These are phyloP conservation scores for Muscina levida DNA, from an alignment of 2,888 invertebrate species.

Conservation along the genomic window DNA sequence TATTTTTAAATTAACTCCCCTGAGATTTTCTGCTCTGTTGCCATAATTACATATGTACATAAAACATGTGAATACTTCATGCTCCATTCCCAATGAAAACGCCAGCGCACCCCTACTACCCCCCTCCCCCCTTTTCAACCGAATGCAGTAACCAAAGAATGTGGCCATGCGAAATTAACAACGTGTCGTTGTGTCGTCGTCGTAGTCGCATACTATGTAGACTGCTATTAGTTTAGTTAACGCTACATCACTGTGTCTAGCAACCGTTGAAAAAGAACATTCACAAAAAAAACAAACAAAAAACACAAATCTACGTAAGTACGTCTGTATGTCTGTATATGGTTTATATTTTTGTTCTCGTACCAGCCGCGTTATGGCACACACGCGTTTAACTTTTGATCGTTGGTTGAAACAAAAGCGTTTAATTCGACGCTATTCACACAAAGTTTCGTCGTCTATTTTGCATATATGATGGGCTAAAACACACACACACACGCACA, in stretches of 20 bases:
- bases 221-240: neutral
- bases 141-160: too few relatives aligned
- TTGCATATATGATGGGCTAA: constrained; percentile 7
- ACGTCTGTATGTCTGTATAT: too few relatives aligned
- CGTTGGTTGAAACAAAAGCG: neutral
- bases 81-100: too few relatives aligned
- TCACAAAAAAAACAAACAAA: constrained; percentile 6
- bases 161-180: neutral
- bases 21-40: too few relatives aligned
- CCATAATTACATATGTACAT: too few relatives aligned
- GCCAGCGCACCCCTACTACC: too few relatives aligned
- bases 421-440: neutral
- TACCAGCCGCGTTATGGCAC: constrained; percentile 49
- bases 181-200: neutral
- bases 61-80: too few relatives aligned
- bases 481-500: neutral
- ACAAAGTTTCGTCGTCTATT: constrained; percentile 5
- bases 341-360: constrained; percentile 23
- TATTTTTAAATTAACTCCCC: too few relatives aligned
- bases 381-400: constrained; percentile 38
- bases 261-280: too few relatives aligned
- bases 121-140: too few relatives aligned
- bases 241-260: neutral
- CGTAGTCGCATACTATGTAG: neutral
- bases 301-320: too few relatives aligned